Evolutionary conservation across 2,888 invertebrate genomes (phyloP).

Genomic region (Mimachlamys varia): DNA sequence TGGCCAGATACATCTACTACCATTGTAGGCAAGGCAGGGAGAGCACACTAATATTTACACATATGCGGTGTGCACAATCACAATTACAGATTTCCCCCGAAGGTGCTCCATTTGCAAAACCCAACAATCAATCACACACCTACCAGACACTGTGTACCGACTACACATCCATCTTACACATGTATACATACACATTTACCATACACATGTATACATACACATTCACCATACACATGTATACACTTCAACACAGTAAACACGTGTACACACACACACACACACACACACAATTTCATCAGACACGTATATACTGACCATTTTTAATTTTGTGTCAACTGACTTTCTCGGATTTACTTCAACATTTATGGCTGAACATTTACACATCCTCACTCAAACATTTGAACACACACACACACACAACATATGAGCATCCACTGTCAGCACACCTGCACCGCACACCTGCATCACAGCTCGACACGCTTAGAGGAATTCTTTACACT

Average conservation of each 20-base stretch:
- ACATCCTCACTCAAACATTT: no score
- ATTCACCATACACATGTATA: no score
- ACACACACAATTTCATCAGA: neutral
- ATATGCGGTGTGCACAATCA: constrained; percentile 15
- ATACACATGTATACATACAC: no score
- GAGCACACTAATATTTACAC: constrained; percentile 9
- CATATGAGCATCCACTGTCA: neutral
- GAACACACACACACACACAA: neutral
- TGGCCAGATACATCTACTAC: constrained; percentile 24
- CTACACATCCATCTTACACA: no score
- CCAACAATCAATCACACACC: neutral
- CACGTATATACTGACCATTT: neutral
- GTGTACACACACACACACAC: no score
- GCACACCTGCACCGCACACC: neutral
- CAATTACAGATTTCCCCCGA: neutral
- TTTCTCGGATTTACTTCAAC: neutral
- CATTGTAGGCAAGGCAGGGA: constrained; percentile 11
- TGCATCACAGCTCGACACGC: neutral
- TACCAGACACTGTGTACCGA: neutral
- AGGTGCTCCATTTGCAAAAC: neutral
- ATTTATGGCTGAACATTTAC: neutral
- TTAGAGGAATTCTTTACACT: constrained; percentile 18
- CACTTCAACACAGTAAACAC: no score
- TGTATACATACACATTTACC: no score
- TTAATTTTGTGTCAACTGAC: neutral